Percentiles rank a stretch among this genome's conserved stretches.
Evolutionary conservation across 2,888 invertebrate genomes (phyloP).

Genomic region (Metopia argyrocephala): DNA sequence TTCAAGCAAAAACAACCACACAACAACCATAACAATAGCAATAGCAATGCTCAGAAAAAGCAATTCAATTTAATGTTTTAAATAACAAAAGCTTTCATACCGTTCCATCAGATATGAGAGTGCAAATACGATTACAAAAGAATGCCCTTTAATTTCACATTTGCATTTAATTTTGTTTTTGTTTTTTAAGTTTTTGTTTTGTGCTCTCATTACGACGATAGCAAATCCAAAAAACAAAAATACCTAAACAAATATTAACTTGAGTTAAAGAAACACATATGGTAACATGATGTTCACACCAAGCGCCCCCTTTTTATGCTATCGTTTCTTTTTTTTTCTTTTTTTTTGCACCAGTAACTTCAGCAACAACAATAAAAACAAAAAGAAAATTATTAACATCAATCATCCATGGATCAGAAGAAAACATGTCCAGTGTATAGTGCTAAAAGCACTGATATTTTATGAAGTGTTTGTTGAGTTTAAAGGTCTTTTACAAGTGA

Average conservation of each 20-base stretch:
- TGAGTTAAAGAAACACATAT: constrained; percentile 69
- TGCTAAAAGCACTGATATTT: too few relatives aligned
- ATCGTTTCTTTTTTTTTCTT: too few relatives aligned
- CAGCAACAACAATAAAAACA: constrained; percentile 1
- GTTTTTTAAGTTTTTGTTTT: neutral
- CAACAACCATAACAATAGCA: neutral
- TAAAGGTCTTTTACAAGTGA: neutral
- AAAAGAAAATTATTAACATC: constrained; percentile 72
- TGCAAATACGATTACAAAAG: too few relatives aligned
- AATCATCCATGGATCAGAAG: constrained; percentile 77
- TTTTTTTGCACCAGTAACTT: constrained; percentile 36
- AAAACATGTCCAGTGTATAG: too few relatives aligned
- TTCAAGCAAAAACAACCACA: constrained; percentile 54
- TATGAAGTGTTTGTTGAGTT: constrained; percentile 20
- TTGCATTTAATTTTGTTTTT: constrained; percentile 48
- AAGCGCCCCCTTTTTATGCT: constrained; percentile 70
- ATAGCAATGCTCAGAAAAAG: constrained; percentile 37
- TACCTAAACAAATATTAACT: neutral
- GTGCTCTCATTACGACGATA: neutral
- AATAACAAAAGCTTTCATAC: constrained; percentile 18
- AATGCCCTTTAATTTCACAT: constrained; percentile 53
- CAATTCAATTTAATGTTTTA: constrained; percentile 23
- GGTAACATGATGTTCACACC: constrained; percentile 75
- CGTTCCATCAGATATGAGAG: neutral
- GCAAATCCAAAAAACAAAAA: neutral